These are phyloP conservation scores for Trachelus troglodyta DNA, from an alignment of 2,888 invertebrate species.

Conservation along the genomic window DNA sequence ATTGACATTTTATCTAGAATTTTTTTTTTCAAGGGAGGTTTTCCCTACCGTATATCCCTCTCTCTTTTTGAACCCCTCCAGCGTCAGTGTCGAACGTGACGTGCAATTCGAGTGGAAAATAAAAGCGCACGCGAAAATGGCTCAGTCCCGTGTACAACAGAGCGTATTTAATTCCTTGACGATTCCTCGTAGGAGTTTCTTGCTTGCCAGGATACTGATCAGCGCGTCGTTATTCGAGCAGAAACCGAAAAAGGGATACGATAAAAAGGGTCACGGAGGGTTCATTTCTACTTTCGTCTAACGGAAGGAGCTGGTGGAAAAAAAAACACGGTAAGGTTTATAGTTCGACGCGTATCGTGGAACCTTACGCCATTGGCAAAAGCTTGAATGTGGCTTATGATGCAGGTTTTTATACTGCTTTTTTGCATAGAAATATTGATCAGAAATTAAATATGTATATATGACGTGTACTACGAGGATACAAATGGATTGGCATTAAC, in stretches of 20 bases:
- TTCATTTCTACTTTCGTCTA: background rate
- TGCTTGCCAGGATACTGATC: background rate
- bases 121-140: background rate
- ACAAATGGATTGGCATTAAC: background rate
- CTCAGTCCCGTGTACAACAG: background rate
- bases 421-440: background rate
- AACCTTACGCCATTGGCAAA: too few relatives aligned
- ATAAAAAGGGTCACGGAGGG: background rate
- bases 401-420: too few relatives aligned
- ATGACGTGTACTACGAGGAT: background rate
- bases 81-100: background rate
- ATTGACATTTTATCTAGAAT: background rate
- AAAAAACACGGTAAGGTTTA: background rate
- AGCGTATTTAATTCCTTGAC: background rate
- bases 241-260: background rate
- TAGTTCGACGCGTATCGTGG: background rate
- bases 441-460: background rate
- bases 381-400: too few relatives aligned
- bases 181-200: background rate
- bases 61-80: background rate
- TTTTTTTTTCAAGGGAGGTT: background rate
- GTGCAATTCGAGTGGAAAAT: background rate
- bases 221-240: background rate
- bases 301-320: background rate
- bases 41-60: background rate